These are phyloP conservation scores for Cacoxenus indagator DNA, from an alignment of 2,888 invertebrate genomes.

Conservation along the genomic window DNA sequence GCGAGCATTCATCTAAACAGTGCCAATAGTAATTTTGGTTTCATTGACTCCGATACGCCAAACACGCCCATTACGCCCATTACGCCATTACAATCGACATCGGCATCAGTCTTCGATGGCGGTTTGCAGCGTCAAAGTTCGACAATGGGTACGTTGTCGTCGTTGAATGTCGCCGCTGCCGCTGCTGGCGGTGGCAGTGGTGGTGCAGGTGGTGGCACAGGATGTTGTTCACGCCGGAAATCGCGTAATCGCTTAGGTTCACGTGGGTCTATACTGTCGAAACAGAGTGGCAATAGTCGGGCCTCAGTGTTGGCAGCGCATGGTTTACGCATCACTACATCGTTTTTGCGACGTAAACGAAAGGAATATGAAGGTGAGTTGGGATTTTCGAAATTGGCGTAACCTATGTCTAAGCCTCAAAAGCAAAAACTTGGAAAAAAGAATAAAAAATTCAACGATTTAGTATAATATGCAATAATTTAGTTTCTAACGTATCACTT, in stretches of 20 bases:
- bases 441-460: too few relatives aligned
- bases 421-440: too few relatives aligned
- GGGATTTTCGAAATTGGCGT: background rate
- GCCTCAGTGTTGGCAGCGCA: slow-evolving; percentile 51
- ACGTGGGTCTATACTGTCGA: slow-evolving; percentile 60
- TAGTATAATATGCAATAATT: too few relatives aligned
- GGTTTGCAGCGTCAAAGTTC: slow-evolving; percentile 38
- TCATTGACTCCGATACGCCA: slow-evolving; percentile 63
- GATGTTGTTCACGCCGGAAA: slow-evolving; percentile 31
- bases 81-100: slow-evolving; percentile 48
- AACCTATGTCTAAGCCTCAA: too few relatives aligned
- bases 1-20: slow-evolving; percentile 59
- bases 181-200: slow-evolving; percentile 24
- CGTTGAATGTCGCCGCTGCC: slow-evolving; percentile 23
- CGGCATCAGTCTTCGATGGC: slow-evolving; percentile 35
- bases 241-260: slow-evolving; percentile 59
- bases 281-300: slow-evolving; percentile 52
- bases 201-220: slow-evolving; percentile 1
- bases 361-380: slow-evolving; percentile 68
- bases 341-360: slow-evolving; percentile 65
- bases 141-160: slow-evolving; percentile 47
- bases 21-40: slow-evolving; percentile 64
- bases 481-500: too few relatives aligned
- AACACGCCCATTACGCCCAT: slow-evolving; percentile 59
- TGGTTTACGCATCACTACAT: slow-evolving; percentile 65